phyloP scores from a whole-genome alignment of 2,113 vertebrate species.

The Haemorhous mexicanus region DNA sequence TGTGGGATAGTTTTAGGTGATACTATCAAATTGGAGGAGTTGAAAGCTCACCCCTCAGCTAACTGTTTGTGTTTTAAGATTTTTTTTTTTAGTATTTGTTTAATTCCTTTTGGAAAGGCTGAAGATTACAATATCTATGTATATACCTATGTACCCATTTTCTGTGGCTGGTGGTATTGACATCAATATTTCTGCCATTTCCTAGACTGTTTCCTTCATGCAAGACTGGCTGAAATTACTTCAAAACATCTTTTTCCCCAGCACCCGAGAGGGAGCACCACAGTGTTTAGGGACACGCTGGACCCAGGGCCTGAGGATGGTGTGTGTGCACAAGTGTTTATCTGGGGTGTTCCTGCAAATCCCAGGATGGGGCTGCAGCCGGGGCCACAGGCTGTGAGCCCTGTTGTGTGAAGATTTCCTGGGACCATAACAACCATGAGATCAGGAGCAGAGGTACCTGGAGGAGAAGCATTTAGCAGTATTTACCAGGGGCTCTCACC shows the following conservation, averaged over 20 bases:
- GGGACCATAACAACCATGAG: rapidly evolving
- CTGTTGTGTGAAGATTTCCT: neutral
- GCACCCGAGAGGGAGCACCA: rapidly evolving
- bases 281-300: rapidly evolving
- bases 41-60: neutral
- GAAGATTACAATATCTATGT: neutral
- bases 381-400: neutral
- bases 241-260: neutral
- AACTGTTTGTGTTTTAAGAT: neutral
- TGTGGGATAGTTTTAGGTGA: neutral
- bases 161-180: neutral
- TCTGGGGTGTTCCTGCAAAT: neutral
- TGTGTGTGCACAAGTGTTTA: rapidly evolving
- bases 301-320: neutral
- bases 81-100: neutral
- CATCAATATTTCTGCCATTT: neutral
- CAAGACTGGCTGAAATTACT: neutral
- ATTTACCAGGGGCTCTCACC: neutral
- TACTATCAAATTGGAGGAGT: neutral
- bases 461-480: neutral
- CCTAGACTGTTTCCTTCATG: neutral
- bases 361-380: rapidly evolving
- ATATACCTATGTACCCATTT: neutral
- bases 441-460: neutral
- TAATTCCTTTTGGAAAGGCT: neutral